Percentiles rank a stretch among this genome's conserved stretches.
Evolutionary conservation across 2,113 vertebrate genomes (phyloP).

Genomic region (Lepisosteus oculatus): DNA sequence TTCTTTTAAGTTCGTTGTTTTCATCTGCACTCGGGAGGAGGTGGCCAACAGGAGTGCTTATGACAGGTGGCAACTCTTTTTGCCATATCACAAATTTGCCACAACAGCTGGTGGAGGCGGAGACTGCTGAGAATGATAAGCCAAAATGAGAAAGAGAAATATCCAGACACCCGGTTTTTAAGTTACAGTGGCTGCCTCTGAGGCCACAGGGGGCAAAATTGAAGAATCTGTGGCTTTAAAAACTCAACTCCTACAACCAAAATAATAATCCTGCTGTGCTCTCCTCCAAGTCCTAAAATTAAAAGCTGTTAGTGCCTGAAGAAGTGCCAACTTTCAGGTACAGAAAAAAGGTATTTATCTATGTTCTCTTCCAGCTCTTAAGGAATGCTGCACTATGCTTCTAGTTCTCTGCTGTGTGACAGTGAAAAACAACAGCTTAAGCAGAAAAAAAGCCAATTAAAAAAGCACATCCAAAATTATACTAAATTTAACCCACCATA

Average conservation of each 20-base stretch:
- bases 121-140: not conserved
- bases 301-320: not conserved
- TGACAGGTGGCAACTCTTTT: not conserved
- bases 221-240: not conserved
- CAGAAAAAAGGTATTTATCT: not conserved
- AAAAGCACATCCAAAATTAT: too few species aligned
- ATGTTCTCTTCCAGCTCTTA: not conserved
- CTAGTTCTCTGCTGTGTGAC: too few species aligned
- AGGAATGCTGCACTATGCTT: too few species aligned
- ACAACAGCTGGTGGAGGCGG: not conserved
- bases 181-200: not conserved
- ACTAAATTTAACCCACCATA: too few species aligned
- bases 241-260: not conserved
- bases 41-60: not conserved
- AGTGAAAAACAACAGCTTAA: too few species aligned
- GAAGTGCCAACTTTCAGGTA: not conserved
- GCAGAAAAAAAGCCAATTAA: too few species aligned
- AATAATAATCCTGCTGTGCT: not conserved
- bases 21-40: too few species aligned
- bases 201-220: not conserved
- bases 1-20: too few species aligned
- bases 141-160: not conserved
- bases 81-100: not conserved
- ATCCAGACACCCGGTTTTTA: not conserved
- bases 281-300: not conserved